phyloP scores from a whole-genome alignment of 2,113 vertebrate genomes.

The Indicator maculatus region DNA sequence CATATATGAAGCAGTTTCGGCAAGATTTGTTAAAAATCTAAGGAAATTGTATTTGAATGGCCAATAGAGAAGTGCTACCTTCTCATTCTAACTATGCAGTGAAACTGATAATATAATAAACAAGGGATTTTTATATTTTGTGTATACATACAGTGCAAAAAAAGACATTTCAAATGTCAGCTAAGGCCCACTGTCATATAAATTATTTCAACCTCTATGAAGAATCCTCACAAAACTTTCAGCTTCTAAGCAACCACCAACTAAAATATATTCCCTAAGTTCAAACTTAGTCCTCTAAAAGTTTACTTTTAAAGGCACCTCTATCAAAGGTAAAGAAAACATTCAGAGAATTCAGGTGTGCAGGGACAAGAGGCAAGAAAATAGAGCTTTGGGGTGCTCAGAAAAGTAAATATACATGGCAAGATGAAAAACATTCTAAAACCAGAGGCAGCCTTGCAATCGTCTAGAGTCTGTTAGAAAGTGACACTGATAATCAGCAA shows the following conservation, averaged over 20 bases:
- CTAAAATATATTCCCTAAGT: background rate
- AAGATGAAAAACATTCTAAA: background rate
- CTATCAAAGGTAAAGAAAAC: background rate
- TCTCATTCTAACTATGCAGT: background rate
- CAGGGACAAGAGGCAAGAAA: background rate
- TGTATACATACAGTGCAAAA: background rate
- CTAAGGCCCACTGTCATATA: background rate
- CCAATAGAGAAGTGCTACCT: background rate
- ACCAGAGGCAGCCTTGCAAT: background rate
- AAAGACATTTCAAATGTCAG: background rate
- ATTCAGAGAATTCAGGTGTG: background rate
- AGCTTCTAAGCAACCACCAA: background rate
- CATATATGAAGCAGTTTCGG: background rate
- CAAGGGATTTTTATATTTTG: background rate
- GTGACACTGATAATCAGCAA: conserved; percentile 6
- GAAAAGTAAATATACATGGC: background rate
- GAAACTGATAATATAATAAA: background rate
- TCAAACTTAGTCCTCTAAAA: background rate
- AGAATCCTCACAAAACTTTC: background rate
- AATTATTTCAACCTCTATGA: background rate
- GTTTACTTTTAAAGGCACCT: background rate
- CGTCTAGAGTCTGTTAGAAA: background rate
- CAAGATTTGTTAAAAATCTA: background rate
- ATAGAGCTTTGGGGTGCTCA: background rate
- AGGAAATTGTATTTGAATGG: background rate